Conservation (phyloP, 2,113 vertebrate species). For the Burhinus bistriatus region DNA sequence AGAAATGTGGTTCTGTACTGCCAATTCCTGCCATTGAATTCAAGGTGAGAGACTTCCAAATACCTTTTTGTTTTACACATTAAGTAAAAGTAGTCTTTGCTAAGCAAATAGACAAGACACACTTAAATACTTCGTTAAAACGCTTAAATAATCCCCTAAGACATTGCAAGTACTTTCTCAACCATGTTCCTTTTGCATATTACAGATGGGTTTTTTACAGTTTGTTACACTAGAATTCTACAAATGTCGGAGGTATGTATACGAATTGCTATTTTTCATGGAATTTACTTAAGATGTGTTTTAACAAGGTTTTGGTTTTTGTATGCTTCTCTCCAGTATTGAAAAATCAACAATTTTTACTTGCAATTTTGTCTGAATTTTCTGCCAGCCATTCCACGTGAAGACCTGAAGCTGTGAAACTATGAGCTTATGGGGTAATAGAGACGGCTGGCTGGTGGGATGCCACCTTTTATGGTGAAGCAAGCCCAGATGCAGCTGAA, state of each 20-base stretch:
- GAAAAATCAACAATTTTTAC: neutral
- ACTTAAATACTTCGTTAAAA: neutral
- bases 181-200: neutral
- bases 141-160: neutral
- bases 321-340: neutral
- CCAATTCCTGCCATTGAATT: neutral
- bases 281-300: neutral
- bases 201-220: neutral
- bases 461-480: neutral
- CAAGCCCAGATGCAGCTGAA: neutral
- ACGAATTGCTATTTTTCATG: neutral
- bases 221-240: neutral
- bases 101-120: neutral
- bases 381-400: neutral
- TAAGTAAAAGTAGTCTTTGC: neutral
- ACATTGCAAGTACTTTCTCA: neutral
- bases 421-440: neutral
- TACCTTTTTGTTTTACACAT: neutral
- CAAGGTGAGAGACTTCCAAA: neutral
- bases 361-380: neutral
- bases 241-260: neutral
- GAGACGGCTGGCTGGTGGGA: neutral
- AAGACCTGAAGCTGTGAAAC: neutral
- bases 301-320: neutral
- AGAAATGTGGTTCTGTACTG: neutral